Base-by-base conservation (phyloP, 2,113 vertebrate species). In the Apodemus sylvaticus region DNA sequence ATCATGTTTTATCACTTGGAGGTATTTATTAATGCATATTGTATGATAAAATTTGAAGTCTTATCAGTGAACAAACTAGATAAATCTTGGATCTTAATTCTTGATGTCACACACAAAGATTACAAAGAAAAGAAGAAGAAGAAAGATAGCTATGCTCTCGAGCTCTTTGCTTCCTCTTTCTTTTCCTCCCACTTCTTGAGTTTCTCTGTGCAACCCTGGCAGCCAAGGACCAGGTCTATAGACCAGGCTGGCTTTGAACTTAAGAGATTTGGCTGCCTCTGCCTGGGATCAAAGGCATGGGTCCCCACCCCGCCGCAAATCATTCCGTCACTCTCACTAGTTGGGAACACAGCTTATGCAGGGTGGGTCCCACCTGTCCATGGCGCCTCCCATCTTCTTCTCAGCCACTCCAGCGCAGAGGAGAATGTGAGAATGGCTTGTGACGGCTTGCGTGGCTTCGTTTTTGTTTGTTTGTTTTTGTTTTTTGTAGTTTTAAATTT, bases 261-360 rank as follows among this genome's bases (percentile, higher is more conserved):
- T 3, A 5, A 26, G 5, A 71, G 70, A n/a, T 19, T 9, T 19
- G 17, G 5, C 70, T 73, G 70, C n/a, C 7, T 39, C 19, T 42
- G 19, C n/a, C n/a, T 73, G n/a, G 13, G 68, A n/a, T 71, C 36
- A n/a, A n/a, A 71, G 34, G 16, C 14, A n/a, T 71, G 68, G 17
- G n/a, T 12, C 71, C 22, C 36, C 17, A 17, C 68, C 68, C 19
- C 45, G n/a, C n/a, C n/a, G n/a, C 31, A n/a, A 45, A 1, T 16
- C 7, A 8, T 29, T 31, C 0, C 0, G 3, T 13, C 4, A 2
- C 55, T 58, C 55, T 13, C n/a, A n/a, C n/a, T n/a, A n/a, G n/a
- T n/a, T 86, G 55, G 45, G 51, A 45, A 34, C 1, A 31, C 2
- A 55, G 48, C 2, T 24, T 45, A 26, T 78, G 62, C 1, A 31